phyloP scores from a whole-genome alignment of 2,113 vertebrate species.

The Mobula hypostoma region DNA sequence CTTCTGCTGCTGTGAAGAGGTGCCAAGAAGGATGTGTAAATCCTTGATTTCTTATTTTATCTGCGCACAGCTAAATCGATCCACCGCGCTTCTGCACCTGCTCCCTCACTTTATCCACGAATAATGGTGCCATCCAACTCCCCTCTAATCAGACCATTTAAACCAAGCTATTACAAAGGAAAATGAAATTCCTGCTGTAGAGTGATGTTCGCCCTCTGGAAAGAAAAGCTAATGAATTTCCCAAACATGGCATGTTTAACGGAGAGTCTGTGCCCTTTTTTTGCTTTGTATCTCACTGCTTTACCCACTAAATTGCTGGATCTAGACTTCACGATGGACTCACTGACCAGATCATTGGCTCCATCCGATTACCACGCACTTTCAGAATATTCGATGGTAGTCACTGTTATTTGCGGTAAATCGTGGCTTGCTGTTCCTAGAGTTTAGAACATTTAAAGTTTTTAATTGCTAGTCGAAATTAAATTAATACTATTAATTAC shows the following conservation, averaged over 20 bases:
- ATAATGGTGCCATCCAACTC: conserved; percentile 45
- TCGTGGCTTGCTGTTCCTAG: too few species aligned
- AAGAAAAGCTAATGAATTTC: conserved; percentile 47
- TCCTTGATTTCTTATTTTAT: conserved; percentile 60
- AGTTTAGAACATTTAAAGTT: neutral
- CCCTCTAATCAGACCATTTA: conserved; percentile 52
- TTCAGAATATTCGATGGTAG: neutral
- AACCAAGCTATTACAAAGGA: conserved; percentile 49
- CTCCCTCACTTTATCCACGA: conserved; percentile 42
- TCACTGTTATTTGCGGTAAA: neutral
- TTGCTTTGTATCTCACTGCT: conserved; percentile 47
- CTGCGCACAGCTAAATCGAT: conserved; percentile 56
- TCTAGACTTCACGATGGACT: conserved; percentile 5
- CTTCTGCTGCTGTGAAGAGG: conserved; percentile 47
- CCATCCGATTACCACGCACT: neutral
- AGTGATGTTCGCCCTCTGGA: conserved; percentile 44
- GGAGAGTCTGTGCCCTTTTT: conserved; percentile 58
- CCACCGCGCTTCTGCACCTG: conserved; percentile 50
- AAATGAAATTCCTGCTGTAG: conserved; percentile 45
- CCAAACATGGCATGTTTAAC: conserved; percentile 56
- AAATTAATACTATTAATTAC: neutral
- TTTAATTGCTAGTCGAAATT: neutral
- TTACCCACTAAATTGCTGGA: conserved; percentile 14
- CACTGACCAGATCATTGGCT: conserved; percentile 16
- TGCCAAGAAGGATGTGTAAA: conserved; percentile 49